Evolutionary conservation across 2,797 vertebrate genomes (phyloP).

Genomic region (Erethizon dorsatum): DNA sequence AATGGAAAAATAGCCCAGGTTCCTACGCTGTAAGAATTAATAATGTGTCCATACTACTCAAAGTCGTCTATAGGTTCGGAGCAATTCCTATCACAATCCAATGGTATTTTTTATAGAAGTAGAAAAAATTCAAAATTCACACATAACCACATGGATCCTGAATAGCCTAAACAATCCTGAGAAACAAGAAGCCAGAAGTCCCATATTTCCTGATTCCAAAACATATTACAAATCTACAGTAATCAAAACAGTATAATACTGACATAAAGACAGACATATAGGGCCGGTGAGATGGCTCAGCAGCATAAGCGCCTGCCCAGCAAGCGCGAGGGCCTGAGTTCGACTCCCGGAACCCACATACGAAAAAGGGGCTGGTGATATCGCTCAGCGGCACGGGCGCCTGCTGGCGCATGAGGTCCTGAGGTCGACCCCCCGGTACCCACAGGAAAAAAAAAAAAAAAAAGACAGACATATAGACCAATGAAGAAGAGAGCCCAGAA

Average conservation of each 20-base stretch:
- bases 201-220: not conserved
- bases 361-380: too few relatives aligned
- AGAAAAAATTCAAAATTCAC: not conserved
- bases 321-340: too few relatives aligned
- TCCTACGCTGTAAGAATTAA: not conserved
- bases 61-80: not conserved
- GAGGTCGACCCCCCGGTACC: too few relatives aligned
- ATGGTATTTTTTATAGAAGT: not conserved
- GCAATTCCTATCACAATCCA: not conserved
- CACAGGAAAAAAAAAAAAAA: too few relatives aligned
- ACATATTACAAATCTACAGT: not conserved
- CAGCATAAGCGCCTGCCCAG: too few relatives aligned
- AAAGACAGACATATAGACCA: not conserved
- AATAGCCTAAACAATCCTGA: not conserved
- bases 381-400: too few relatives aligned
- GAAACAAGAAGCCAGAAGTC: not conserved
- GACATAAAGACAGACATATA: not conserved
- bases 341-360: too few relatives aligned
- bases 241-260: not conserved
- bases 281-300: too few relatives aligned
- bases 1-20: not conserved
- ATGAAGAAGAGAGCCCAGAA: not conserved
- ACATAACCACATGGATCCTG: not conserved
- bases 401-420: too few relatives aligned
- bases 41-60: not conserved